Conservation (phyloP, 2,888 invertebrate species). For the Microdon myrmicae region DNA sequence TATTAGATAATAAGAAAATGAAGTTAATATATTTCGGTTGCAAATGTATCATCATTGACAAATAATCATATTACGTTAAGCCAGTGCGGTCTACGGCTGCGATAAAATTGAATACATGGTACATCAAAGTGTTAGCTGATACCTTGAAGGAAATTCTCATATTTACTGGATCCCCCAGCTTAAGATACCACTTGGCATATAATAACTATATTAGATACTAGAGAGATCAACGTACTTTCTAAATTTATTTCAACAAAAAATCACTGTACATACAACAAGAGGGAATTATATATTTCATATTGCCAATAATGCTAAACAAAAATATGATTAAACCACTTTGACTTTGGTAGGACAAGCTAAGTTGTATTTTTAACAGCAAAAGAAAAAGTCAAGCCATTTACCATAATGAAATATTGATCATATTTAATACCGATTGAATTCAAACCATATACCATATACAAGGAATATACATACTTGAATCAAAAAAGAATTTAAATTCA, state of each 20-base stretch:
- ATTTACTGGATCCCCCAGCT: constrained; percentile 32
- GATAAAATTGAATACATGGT: constrained; percentile 29
- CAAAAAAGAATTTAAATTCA: constrained; percentile 50
- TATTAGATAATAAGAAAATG: constrained; percentile 34
- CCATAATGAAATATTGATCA: constrained; percentile 50
- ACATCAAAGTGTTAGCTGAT: constrained; percentile 45
- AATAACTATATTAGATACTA: constrained; percentile 34
- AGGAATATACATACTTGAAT: constrained; percentile 48
- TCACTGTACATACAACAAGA: constrained; percentile 49
- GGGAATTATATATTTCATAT: constrained; percentile 44
- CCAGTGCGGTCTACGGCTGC: constrained; percentile 32
- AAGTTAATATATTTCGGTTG: constrained; percentile 36
- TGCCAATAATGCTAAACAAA: constrained; percentile 52
- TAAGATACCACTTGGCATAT: constrained; percentile 34
- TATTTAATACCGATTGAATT: constrained; percentile 50
- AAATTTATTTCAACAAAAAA: constrained; percentile 28
- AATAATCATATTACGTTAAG: constrained; percentile 32
- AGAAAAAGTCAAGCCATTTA: constrained; percentile 51
- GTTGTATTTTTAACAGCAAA: constrained; percentile 42
- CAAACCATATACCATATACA: constrained; percentile 53
- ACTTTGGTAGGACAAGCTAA: constrained; percentile 38
- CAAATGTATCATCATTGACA: constrained; percentile 30
- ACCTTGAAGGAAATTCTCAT: constrained; percentile 47
- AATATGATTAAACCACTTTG: constrained; percentile 45
- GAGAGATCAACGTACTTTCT: constrained; percentile 34